Evolutionary conservation across 2,797 vertebrate species (phyloP).

Genomic region (Sebastolobus alascanus): DNA sequence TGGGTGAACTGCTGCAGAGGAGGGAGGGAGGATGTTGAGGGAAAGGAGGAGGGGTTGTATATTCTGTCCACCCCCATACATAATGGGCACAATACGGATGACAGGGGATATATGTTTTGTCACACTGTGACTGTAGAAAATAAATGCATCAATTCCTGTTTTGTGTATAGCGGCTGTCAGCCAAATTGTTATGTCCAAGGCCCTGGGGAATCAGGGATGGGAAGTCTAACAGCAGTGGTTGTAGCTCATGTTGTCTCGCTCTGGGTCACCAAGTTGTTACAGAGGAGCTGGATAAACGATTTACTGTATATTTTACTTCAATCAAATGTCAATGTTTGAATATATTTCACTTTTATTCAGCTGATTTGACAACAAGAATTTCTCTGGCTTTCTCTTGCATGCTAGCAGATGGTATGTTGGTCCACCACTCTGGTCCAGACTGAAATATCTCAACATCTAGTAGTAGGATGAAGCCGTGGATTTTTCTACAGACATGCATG

Average conservation of each 20-base stretch:
- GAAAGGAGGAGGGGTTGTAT: conserved; percentile 41
- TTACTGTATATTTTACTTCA: conserved; percentile 17
- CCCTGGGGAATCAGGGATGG: conserved; percentile 37
- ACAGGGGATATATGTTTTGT: conserved; percentile 66
- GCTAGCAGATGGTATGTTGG: neutral
- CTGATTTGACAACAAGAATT: conserved; percentile 15
- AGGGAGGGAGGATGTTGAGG: conserved; percentile 17
- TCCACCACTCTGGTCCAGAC: neutral
- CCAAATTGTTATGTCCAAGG: conserved; percentile 60
- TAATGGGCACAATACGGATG: conserved; percentile 58
- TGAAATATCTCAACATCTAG: neutral
- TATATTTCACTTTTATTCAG: conserved; percentile 9
- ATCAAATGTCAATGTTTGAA: conserved; percentile 23
- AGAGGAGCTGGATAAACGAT: conserved; percentile 21
- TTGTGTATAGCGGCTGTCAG: conserved; percentile 65
- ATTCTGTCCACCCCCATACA: conserved; percentile 51
- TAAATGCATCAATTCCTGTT: conserved; percentile 68
- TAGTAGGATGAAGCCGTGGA: neutral
- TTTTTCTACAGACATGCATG: neutral
- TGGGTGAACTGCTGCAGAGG: conserved; percentile 40
- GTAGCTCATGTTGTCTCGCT: conserved; percentile 50
- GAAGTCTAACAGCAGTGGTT: conserved; percentile 26
- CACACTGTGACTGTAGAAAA: conserved; percentile 64
- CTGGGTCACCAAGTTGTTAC: conserved; percentile 37
- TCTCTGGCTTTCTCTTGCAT: neutral